Evolutionary conservation across 2,888 invertebrate genomes (phyloP).

Genomic region (Stenurella melanura): DNA sequence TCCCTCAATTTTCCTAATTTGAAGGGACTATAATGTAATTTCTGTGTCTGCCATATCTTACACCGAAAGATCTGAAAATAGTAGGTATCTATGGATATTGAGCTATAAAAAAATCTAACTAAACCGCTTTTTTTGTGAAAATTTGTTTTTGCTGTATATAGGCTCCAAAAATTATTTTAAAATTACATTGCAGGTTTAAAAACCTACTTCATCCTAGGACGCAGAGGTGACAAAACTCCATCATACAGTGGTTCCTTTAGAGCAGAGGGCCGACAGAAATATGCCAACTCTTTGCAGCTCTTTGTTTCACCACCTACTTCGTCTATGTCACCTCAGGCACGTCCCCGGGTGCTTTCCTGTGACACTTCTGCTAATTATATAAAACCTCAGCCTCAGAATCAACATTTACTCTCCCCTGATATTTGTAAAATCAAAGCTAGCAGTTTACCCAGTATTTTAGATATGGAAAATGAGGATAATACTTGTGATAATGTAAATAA

Average conservation of each 20-base stretch:
- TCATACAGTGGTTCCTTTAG: slow-evolving; percentile 70
- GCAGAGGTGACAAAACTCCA: slow-evolving; percentile 76
- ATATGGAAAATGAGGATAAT: slow-evolving; percentile 77
- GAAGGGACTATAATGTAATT: too few relatives aligned
- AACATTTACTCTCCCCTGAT: slow-evolving; percentile 77
- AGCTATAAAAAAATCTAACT: too few relatives aligned
- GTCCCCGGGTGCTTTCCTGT: slow-evolving; percentile 71
- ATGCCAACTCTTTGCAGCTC: slow-evolving; percentile 74
- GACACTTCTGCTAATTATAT: slow-evolving; percentile 66
- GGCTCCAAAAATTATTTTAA: not conserved
- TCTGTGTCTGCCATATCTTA: too few relatives aligned
- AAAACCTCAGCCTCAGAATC: slow-evolving; percentile 69
- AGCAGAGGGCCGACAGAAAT: slow-evolving; percentile 70
- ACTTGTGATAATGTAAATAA: slow-evolving; percentile 42
- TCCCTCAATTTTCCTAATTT: too few relatives aligned
- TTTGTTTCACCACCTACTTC: slow-evolving; percentile 78
- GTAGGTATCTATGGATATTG: too few relatives aligned
- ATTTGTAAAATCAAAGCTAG: slow-evolving; percentile 82
- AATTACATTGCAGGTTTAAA: slow-evolving; percentile 79
- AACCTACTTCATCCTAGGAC: slow-evolving; percentile 90
- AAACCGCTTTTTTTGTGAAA: not conserved
- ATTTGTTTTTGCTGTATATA: too few relatives aligned
- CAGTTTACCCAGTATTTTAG: slow-evolving; percentile 88
- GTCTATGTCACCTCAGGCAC: slow-evolving; percentile 67
- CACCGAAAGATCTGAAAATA: too few relatives aligned